phyloP scores from a whole-genome alignment of 1,140 invertebrate genomes.

The Lasaia peninsularis region DNA sequence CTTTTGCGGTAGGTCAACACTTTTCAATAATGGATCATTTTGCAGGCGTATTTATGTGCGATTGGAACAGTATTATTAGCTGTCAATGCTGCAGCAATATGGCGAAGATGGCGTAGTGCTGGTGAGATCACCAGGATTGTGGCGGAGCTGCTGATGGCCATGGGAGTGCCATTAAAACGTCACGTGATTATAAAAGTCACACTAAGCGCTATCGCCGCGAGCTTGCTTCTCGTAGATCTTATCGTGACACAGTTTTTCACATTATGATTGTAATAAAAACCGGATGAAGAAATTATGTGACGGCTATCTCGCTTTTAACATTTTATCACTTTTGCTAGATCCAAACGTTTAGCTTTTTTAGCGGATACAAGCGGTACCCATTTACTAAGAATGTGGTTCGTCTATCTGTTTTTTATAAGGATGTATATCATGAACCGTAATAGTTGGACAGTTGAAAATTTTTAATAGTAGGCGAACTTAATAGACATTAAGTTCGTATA shows the following conservation, averaged over 20 bases:
- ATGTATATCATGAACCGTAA: too few species aligned
- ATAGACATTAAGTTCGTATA: too few species aligned
- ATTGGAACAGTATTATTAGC: constrained; percentile 38
- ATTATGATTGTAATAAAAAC: not conserved
- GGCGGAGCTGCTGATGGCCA: constrained; percentile 42
- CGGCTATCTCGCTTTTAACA: not conserved
- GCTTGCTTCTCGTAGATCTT: constrained; percentile 34
- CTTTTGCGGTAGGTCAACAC: not conserved
- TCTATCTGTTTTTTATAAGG: too few species aligned
- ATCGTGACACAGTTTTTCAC: constrained; percentile 18
- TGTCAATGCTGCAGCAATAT: constrained; percentile 43
- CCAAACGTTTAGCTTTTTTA: too few species aligned
- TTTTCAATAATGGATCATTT: not conserved
- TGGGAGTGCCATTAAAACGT: constrained; percentile 44
- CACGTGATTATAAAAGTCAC: constrained; percentile 43
- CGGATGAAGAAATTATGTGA: too few species aligned
- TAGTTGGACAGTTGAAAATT: too few species aligned
- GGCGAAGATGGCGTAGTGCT: constrained; percentile 39
- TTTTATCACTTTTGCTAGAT: too few species aligned
- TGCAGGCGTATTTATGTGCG: constrained; percentile 40
- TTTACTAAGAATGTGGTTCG: too few species aligned
- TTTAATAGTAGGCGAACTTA: too few species aligned
- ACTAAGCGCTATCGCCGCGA: constrained; percentile 30
- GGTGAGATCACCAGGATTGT: constrained; percentile 47
- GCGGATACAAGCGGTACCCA: too few species aligned